Conservation (phyloP, 2,888 invertebrate species). For the Drosophila peninsularis region DNA sequence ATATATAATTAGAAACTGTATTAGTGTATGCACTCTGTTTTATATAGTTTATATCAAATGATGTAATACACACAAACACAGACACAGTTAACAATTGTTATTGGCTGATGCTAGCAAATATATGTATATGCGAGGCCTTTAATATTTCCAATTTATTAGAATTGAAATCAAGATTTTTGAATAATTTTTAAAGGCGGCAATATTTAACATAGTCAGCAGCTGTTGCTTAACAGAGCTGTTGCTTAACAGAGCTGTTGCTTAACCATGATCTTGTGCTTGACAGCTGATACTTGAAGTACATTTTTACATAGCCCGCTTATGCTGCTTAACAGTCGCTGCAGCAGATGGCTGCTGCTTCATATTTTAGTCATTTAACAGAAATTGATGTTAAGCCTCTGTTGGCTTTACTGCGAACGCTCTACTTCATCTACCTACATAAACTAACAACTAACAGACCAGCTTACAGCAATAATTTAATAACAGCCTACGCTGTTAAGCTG, state of each 20-base stretch:
- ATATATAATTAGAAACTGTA: constrained; percentile 8
- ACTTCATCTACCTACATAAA: too few relatives aligned
- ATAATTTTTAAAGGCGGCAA: background rate
- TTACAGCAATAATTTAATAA: background rate
- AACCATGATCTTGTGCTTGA: background rate
- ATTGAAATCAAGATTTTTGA: background rate
- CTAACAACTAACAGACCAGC: background rate
- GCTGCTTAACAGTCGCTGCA: background rate
- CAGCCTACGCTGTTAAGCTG: background rate
- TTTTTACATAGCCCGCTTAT: background rate
- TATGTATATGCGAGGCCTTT: constrained; percentile 33
- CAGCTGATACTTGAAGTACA: too few relatives aligned
- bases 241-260: too few relatives aligned
- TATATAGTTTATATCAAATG: constrained; percentile 45
- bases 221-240: background rate
- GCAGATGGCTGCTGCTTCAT: too few relatives aligned
- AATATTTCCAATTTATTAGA: constrained; percentile 26
- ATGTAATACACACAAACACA: constrained; percentile 30
- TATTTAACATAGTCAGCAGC: background rate
- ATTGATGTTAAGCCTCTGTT: background rate
- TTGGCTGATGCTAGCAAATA: constrained; percentile 44
- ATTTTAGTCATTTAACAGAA: background rate
- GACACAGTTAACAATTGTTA: constrained; percentile 50
- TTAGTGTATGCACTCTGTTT: constrained; percentile 34
- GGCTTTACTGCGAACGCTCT: too few relatives aligned